Evolutionary conservation across 2,888 invertebrate genomes (phyloP).

Genomic region (Heliconius sara): DNA sequence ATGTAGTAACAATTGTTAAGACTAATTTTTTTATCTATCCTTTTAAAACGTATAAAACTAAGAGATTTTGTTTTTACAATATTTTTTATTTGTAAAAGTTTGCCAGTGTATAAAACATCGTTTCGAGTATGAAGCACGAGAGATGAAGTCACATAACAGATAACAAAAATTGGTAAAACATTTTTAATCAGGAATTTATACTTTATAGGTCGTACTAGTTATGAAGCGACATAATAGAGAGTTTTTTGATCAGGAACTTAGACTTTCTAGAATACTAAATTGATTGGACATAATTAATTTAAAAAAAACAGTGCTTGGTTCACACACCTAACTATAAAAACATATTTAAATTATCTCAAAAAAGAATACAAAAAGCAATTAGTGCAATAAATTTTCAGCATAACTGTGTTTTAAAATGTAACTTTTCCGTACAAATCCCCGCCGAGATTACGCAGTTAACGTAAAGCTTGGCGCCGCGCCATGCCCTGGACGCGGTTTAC

Average conservation of each 20-base stretch:
- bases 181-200: background rate
- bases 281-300: background rate
- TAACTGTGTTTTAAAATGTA: conserved; percentile 7
- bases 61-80: background rate
- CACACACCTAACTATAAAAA: background rate
- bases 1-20: background rate
- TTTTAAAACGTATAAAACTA: background rate
- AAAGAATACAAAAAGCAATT: background rate
- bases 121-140: background rate
- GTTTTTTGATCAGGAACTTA: background rate
- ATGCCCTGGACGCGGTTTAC: conserved; percentile 56
- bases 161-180: background rate
- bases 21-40: background rate
- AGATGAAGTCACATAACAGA: background rate
- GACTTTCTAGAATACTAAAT: background rate
- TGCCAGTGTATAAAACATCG: background rate
- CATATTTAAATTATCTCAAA: background rate
- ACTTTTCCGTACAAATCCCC: conserved; percentile 13
- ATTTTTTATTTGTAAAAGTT: background rate
- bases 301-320: background rate
- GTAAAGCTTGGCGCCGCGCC: conserved; percentile 61
- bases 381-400: background rate
- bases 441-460: conserved; percentile 54
- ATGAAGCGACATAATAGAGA: background rate
- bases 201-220: background rate